Evolutionary conservation across 1,140 invertebrate genomes (phyloP).

Genomic region (Reticulitermes speratus): DNA sequence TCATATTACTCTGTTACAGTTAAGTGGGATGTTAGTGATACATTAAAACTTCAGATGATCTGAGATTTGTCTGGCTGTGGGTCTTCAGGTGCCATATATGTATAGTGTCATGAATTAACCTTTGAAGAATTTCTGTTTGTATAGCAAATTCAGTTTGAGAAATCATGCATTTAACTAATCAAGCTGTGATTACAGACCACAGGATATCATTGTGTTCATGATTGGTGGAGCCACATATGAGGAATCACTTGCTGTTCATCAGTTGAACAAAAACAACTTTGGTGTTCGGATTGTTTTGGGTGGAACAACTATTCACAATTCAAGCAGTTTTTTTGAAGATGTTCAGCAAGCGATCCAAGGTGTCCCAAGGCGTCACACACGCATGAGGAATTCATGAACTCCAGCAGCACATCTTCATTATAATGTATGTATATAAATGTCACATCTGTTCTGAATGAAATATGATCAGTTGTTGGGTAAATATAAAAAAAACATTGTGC

Average conservation of each 20-base stretch:
- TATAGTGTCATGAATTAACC: too few species aligned
- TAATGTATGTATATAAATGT: neutral
- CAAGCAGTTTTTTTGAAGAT: constrained; percentile 74
- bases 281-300: constrained; percentile 83
- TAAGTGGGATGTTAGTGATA: too few species aligned
- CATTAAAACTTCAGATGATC: too few species aligned
- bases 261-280: constrained; percentile 73
- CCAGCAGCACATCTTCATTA: neutral
- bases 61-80: too few species aligned
- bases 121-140: too few species aligned
- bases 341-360: constrained; percentile 53
- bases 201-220: constrained; percentile 93
- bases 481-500: too few species aligned
- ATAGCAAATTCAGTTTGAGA: too few species aligned
- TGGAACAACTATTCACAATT: constrained; percentile 90
- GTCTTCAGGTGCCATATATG: too few species aligned
- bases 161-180: too few species aligned
- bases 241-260: constrained; percentile 85
- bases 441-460: too few species aligned
- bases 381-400: constrained; percentile 4
- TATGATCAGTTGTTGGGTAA: too few species aligned
- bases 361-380: constrained; percentile 32
- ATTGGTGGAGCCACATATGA: constrained; percentile 97
- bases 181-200: constrained; percentile 56
- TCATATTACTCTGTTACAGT: too few species aligned